These are phyloP conservation scores for Apis laboriosa DNA, from an alignment of 1,140 invertebrate species.

Conservation along the genomic window DNA sequence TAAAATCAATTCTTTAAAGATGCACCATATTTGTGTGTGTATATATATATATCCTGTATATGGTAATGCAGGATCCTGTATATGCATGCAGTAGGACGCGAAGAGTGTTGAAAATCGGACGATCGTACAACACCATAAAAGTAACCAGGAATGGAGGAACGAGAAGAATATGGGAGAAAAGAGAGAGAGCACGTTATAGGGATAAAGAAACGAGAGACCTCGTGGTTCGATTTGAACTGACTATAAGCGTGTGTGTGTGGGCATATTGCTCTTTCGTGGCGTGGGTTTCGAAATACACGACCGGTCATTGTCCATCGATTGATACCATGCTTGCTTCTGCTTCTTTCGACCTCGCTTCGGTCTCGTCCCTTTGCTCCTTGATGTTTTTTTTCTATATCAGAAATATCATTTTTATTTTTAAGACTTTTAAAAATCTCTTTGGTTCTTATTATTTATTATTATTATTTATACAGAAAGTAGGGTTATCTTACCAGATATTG, in stretches of 20 bases:
- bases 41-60: slow-evolving; percentile 30
- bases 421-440: neutral
- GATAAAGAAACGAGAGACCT: neutral
- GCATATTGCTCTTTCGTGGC: slow-evolving; percentile 60
- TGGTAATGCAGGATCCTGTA: too few species aligned
- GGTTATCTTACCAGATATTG: neutral
- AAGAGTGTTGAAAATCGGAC: slow-evolving; percentile 55
- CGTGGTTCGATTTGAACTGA: neutral
- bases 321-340: slow-evolving; percentile 54
- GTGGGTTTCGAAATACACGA: slow-evolving; percentile 73
- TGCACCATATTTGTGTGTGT: too few species aligned
- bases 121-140: slow-evolving; percentile 53
- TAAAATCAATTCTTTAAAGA: too few species aligned
- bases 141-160: slow-evolving; percentile 25
- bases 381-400: too few species aligned
- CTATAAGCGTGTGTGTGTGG: slow-evolving; percentile 27
- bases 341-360: neutral
- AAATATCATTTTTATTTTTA: neutral
- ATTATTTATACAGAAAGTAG: too few species aligned
- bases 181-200: neutral
- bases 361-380: neutral
- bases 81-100: slow-evolving; percentile 36
- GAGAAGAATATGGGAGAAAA: slow-evolving; percentile 38
- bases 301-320: slow-evolving; percentile 75
- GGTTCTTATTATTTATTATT: neutral